Evolutionary conservation across 35 echinoderm and acorn worm species (phyloP).

Genomic region (Antedon bifida): DNA sequence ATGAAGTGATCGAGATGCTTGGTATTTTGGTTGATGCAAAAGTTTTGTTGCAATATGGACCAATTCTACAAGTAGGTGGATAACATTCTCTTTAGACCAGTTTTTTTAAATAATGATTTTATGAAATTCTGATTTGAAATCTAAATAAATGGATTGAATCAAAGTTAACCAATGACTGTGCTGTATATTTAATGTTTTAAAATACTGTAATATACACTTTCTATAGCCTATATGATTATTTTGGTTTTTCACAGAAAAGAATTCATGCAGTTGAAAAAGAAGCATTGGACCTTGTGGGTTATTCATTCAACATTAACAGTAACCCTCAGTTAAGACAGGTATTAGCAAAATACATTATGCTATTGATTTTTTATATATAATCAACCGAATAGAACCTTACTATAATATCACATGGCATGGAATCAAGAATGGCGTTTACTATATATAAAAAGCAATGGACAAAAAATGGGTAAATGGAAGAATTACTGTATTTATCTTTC

Average conservation of each 20-base stretch:
- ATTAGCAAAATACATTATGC: no score
- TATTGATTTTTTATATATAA: no score
- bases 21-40: neutral
- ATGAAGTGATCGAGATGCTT: conserved; percentile 3
- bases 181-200: neutral
- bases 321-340: conserved; percentile 80
- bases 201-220: no score
- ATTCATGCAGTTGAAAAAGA: conserved; percentile 29
- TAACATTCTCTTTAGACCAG: no score
- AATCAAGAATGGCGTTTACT: no score
- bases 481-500: neutral
- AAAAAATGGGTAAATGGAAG: neutral
- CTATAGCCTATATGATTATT: neutral
- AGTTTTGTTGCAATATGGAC: neutral
- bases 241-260: conserved; percentile 3
- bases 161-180: no score
- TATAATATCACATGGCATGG: no score
- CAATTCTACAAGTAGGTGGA: neutral
- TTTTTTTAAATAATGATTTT: no score
- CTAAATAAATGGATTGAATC: no score
- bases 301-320: conserved; percentile 65
- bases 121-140: neutral
- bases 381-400: no score
- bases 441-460: neutral
- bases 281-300: conserved; percentile 38